Conservation (phyloP, 2,888 invertebrate genomes). For the Phytoseiulus persimilis region DNA sequence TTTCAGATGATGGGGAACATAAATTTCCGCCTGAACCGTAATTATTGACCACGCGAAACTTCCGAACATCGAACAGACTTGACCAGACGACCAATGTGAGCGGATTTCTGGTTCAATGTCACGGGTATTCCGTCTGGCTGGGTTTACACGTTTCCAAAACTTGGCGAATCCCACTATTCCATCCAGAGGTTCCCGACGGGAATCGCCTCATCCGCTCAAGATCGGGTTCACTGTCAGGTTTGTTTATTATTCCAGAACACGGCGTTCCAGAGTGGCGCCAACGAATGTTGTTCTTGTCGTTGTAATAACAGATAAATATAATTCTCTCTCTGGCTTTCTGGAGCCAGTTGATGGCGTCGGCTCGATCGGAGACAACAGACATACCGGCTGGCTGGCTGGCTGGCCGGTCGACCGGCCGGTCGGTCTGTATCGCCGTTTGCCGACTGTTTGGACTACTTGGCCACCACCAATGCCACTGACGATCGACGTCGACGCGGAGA, state of each 20-base stretch:
- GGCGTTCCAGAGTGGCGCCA: neutral
- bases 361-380: neutral
- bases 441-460: neutral
- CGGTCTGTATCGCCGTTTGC: neutral
- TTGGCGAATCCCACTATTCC: too few relatives aligned
- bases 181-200: neutral
- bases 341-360: neutral
- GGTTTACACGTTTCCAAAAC: too few relatives aligned
- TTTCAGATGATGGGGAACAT: too few relatives aligned
- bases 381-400: too few relatives aligned
- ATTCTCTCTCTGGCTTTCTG: neutral
- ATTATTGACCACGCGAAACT: too few relatives aligned
- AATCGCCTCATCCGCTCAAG: neutral
- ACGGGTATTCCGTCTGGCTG: too few relatives aligned
- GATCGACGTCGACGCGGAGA: neutral
- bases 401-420: neutral
- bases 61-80: too few relatives aligned
- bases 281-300: neutral
- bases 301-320: neutral
- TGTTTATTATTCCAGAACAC: neutral
- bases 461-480: neutral
- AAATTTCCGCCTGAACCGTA: too few relatives aligned
- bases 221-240: neutral
- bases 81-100: too few relatives aligned
- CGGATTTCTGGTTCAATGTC: too few relatives aligned